Conservation (phyloP, 2,888 invertebrate species). For the Labia minor region DNA sequence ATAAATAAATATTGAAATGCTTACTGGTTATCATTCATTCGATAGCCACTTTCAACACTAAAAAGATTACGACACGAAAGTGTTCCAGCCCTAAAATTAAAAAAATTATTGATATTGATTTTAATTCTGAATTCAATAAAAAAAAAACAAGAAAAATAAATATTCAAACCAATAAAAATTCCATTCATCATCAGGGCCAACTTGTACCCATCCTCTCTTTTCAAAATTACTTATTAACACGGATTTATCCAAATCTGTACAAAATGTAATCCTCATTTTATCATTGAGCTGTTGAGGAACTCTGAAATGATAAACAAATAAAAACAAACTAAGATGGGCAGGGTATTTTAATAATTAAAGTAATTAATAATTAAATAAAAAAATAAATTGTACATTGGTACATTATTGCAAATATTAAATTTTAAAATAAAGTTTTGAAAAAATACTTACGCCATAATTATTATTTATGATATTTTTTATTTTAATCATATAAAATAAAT, state of each 20-base stretch:
- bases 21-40: constrained; percentile 84
- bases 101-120: background rate
- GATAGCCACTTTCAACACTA: constrained; percentile 81
- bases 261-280: constrained; percentile 50
- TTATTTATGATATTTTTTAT: too few relatives aligned
- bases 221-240: constrained; percentile 87
- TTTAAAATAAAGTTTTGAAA: too few relatives aligned
- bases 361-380: too few relatives aligned
- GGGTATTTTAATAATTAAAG: too few relatives aligned
- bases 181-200: constrained; percentile 86
- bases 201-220: constrained; percentile 80
- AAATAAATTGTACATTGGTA: too few relatives aligned
- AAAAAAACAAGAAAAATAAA: background rate
- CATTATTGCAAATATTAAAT: too few relatives aligned
- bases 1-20: constrained; percentile 30
- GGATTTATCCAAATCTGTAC: constrained; percentile 87
- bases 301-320: constrained; percentile 9
- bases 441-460: too few relatives aligned
- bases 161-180: constrained; percentile 76
- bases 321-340: too few relatives aligned
- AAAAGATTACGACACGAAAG: constrained; percentile 81
- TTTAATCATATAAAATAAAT: too few relatives aligned
- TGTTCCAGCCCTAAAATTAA: constrained; percentile 59
- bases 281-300: constrained; percentile 31
- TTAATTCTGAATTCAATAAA: background rate